A percentile compares a stretch with the other conserved stretches of the same genome.
These are phyloP conservation scores for Dermochelys coriacea DNA, from an alignment of 2,797 vertebrate genomes.

Conservation along the genomic window DNA sequence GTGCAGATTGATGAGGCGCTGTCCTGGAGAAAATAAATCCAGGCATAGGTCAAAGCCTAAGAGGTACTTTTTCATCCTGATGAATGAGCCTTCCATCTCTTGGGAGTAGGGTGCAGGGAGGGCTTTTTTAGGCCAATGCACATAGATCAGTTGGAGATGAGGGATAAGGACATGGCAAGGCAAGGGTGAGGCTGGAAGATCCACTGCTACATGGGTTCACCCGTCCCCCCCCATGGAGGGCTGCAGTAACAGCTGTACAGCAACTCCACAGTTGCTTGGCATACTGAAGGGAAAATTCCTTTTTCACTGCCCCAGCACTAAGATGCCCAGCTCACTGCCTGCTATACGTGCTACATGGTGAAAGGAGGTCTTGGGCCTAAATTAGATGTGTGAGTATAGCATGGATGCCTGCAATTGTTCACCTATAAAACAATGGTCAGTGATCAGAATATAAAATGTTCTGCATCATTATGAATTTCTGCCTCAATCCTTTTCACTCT, in stretches of 20 bases:
- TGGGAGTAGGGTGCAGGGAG: neutral
- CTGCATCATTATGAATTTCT: neutral
- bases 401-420: neutral
- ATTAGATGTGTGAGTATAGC: neutral
- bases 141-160: neutral
- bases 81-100: neutral
- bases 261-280: neutral
- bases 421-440: constrained; percentile 2
- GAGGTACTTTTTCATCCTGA: neutral
- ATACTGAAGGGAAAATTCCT: neutral
- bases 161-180: neutral
- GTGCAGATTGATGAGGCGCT: neutral
- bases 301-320: neutral
- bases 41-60: neutral
- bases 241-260: neutral
- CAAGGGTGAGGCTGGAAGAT: neutral
- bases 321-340: neutral
- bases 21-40: neutral
- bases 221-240: neutral
- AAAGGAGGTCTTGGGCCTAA: neutral
- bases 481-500: neutral
- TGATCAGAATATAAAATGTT: neutral
- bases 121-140: neutral
- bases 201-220: neutral
- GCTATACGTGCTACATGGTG: neutral